Percentiles rank a stretch among this genome's conserved stretches.
Conservation (phyloP, 2,888 invertebrate genomes). For the Linnaemya tessellans region DNA sequence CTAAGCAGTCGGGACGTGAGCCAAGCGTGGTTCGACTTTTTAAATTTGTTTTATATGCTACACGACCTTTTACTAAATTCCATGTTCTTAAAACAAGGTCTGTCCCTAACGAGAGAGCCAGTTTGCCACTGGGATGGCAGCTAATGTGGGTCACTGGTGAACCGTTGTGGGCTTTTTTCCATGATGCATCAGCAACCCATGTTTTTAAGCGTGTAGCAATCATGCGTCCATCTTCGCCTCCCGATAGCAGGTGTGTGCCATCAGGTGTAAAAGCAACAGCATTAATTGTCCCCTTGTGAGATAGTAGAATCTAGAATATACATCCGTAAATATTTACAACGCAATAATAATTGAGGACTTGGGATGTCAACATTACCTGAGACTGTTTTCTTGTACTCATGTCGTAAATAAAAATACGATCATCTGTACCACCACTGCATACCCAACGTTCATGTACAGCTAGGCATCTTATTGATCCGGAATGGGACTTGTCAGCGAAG, state of each 20-base stretch:
- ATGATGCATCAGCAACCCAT: conserved; percentile 93
- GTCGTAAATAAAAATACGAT: conserved; percentile 93
- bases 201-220: conserved; percentile 91
- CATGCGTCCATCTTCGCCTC: conserved; percentile 93
- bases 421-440: conserved; percentile 95
- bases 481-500: conserved; percentile 95
- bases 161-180: conserved; percentile 93
- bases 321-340: neutral
- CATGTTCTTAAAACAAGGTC: conserved; percentile 94
- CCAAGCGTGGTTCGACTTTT: conserved; percentile 86
- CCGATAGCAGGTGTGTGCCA: conserved; percentile 91
- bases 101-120: conserved; percentile 93
- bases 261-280: conserved; percentile 90
- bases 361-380: conserved; percentile 84
- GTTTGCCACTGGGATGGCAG: conserved; percentile 94
- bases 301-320: conserved; percentile 85
- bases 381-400: conserved; percentile 90
- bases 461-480: conserved; percentile 90
- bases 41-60: conserved; percentile 94
- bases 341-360: neutral
- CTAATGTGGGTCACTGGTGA: conserved; percentile 89
- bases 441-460: conserved; percentile 88
- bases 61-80: conserved; percentile 96
- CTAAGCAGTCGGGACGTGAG: conserved; percentile 83
- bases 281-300: conserved; percentile 93